Conservation (phyloP, 2,797 vertebrate genomes). For the Notolepis coatsorum region DNA sequence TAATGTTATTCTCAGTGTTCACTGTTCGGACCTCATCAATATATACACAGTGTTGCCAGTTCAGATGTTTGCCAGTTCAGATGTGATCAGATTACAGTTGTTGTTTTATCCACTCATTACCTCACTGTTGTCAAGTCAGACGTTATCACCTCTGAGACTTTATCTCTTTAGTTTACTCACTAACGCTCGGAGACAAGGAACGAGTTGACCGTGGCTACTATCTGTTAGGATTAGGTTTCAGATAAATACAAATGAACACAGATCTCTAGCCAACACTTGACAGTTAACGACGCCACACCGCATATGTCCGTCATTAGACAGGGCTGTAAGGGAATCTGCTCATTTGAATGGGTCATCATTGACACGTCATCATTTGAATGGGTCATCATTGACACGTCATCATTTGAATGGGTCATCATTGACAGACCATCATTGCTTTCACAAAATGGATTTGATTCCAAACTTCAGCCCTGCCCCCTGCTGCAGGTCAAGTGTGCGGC, state of each 20-base stretch:
- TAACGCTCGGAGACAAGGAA: constrained; percentile 38
- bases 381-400: no score
- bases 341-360: no score
- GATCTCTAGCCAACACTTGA: no score
- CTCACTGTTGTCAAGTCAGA: no score
- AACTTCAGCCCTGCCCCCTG: neutral
- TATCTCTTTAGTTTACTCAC: constrained; percentile 11
- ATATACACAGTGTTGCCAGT: no score
- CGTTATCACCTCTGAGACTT: constrained; percentile 17
- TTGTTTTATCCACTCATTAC: no score
- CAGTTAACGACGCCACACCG: no score
- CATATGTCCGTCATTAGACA: no score
- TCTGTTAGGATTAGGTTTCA: constrained; percentile 28
- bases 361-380: no score
- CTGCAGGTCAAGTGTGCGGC: constrained; percentile 17
- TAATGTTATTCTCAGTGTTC: constrained; percentile 10
- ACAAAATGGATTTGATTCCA: neutral
- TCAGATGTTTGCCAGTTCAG: no score
- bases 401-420: constrained; percentile 6
- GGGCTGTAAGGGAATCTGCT: no score
- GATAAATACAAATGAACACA: constrained; percentile 23
- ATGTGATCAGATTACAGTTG: no score
- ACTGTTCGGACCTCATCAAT: constrained; percentile 2
- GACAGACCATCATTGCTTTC: neutral
- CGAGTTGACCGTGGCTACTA: constrained; percentile 29